A percentile compares a stretch with the other conserved stretches of the same genome.
These are phyloP conservation scores for Carollia perspicillata DNA, from an alignment of 2,113 vertebrate species.

Conservation along the genomic window DNA sequence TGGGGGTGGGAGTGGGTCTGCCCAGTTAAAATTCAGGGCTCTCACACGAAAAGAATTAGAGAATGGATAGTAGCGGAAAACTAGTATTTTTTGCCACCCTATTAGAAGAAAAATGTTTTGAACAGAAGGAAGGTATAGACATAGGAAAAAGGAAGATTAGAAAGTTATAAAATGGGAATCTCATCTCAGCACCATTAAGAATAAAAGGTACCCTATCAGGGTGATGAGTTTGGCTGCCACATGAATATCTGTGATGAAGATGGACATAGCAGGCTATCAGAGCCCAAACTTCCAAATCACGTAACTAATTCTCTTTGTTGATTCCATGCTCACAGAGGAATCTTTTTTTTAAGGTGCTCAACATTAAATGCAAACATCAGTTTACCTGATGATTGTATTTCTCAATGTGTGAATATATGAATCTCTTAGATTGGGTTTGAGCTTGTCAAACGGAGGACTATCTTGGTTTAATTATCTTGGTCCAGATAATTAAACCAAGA, in stretches of 20 bases:
- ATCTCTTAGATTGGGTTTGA: not conserved
- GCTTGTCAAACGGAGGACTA: not conserved
- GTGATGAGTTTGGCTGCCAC: not conserved
- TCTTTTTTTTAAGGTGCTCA: not conserved
- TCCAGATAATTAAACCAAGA: slow-evolving; percentile 8
- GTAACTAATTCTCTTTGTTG: not conserved
- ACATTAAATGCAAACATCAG: not conserved
- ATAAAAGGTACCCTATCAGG: not conserved
- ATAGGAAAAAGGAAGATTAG: not conserved
- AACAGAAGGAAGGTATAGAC: not conserved
- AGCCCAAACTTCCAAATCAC: not conserved
- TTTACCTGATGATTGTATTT: not conserved
- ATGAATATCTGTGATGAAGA: not conserved
- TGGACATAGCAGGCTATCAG: not conserved
- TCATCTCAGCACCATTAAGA: not conserved
- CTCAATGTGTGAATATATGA: not conserved
- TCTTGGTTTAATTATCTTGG: not conserved
- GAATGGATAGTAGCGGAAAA: not conserved
- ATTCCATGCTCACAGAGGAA: not conserved
- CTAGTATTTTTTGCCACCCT: not conserved
- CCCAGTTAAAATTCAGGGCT: not conserved
- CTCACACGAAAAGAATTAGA: not conserved
- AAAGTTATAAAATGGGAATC: not conserved
- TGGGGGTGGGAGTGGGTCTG: not conserved
- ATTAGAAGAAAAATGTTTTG: not conserved